Conservation (phyloP, 2,888 invertebrate species). For the Yponomeuta plumbellus region DNA sequence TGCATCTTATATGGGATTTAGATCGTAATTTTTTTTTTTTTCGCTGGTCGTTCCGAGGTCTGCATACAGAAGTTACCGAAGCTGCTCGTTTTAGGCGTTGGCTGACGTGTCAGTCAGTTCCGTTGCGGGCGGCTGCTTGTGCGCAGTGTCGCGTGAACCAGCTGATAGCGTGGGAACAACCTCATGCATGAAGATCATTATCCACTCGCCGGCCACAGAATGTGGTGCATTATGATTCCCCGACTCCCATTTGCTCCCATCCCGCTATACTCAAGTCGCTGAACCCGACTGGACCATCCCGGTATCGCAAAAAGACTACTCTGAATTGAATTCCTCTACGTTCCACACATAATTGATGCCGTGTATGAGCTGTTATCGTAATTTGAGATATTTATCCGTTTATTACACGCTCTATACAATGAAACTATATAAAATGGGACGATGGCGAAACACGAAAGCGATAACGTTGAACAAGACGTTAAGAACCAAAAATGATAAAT, state of each 20-base stretch:
- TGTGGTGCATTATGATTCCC: constrained; percentile 24
- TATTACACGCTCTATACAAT: constrained; percentile 3
- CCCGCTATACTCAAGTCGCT: neutral
- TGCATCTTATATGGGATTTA: no score
- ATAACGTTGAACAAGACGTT: constrained; percentile 4
- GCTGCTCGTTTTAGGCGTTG: neutral
- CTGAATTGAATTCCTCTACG: neutral
- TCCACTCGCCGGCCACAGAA: constrained; percentile 22
- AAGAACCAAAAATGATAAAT: constrained; percentile 6
- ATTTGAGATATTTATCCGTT: constrained; percentile 3
- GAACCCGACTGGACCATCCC: neutral
- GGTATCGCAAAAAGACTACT: neutral
- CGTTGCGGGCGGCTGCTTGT: constrained; percentile 45
- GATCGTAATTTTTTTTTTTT: no score
- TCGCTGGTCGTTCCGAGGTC: neutral
- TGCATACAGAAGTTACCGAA: neutral
- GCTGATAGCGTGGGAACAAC: constrained; percentile 69
- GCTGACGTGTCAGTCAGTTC: constrained; percentile 28
- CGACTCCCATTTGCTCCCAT: constrained; percentile 13
- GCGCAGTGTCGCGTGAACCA: constrained; percentile 60
- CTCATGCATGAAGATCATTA: constrained; percentile 40
- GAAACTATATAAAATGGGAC: constrained; percentile 9
- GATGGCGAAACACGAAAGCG: constrained; percentile 5
- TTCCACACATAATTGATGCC: neutral
- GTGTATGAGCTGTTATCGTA: constrained; percentile 4